A percentile compares a stretch with the other conserved stretches of the same genome.
Evolutionary conservation across 2,888 invertebrate genomes (phyloP).

Genomic region (Morpho deidamia): DNA sequence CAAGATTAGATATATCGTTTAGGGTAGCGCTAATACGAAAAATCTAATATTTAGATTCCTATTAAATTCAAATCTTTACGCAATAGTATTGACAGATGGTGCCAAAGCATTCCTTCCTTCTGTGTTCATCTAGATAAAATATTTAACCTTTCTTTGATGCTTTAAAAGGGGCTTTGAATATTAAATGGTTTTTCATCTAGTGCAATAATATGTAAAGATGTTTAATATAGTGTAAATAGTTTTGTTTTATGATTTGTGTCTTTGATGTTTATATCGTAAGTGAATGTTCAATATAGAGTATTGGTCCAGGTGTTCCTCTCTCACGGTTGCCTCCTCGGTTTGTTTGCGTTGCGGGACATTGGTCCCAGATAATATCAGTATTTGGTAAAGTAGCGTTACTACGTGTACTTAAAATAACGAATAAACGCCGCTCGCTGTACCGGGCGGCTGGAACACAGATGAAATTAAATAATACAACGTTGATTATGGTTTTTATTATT

Average conservation of each 20-base stretch:
- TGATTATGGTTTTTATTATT: constrained; percentile 42
- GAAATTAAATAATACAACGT: constrained; percentile 77
- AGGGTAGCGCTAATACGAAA: constrained; percentile 22
- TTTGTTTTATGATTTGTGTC: constrained; percentile 29
- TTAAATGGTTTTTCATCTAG: constrained; percentile 14
- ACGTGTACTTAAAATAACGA: constrained; percentile 66
- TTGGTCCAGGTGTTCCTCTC: constrained; percentile 43
- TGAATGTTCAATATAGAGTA: constrained; percentile 31
- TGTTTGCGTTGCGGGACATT: constrained; percentile 67
- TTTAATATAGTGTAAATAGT: constrained; percentile 34
- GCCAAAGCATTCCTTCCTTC: constrained; percentile 30
- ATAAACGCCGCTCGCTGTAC: constrained; percentile 62
- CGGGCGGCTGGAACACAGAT: constrained; percentile 68
- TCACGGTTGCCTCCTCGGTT: constrained; percentile 55
- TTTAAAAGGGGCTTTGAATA: constrained; percentile 17
- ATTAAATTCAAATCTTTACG: constrained; percentile 17
- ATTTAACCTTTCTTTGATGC: constrained; percentile 13
- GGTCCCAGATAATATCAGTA: constrained; percentile 71
- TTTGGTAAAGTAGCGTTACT: constrained; percentile 73
- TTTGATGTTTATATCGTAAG: constrained; percentile 34
- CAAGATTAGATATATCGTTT: constrained; percentile 22
- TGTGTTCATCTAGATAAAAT: constrained; percentile 25
- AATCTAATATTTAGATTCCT: constrained; percentile 21
- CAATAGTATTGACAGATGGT: constrained; percentile 30
- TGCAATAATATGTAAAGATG: constrained; percentile 30